Percentiles rank a stretch among this genome's conserved stretches.
Evolutionary conservation across 1,140 invertebrate genomes (phyloP).

Genomic region (Hyles euphorbiae): DNA sequence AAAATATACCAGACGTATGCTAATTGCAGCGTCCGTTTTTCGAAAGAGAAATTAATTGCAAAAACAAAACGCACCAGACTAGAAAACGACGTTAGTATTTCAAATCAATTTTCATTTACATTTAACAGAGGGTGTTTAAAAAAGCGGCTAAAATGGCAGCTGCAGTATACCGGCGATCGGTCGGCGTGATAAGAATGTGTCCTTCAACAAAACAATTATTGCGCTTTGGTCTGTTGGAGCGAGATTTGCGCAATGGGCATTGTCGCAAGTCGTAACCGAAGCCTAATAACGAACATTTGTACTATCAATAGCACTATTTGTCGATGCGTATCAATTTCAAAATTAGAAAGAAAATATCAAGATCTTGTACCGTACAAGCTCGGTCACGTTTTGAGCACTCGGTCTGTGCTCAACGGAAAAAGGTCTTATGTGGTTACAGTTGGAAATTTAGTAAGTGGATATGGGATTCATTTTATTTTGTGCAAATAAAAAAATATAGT

Average conservation of each 20-base stretch:
- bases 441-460: too few relatives aligned
- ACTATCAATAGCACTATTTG: background rate
- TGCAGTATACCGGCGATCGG: slow-evolving; percentile 46
- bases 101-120: slow-evolving; percentile 21
- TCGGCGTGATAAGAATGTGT: slow-evolving; percentile 43
- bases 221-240: slow-evolving; percentile 24
- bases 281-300: too few relatives aligned
- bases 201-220: slow-evolving; percentile 66
- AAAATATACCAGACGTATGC: too few relatives aligned
- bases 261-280: too few relatives aligned
- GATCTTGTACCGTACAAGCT: too few relatives aligned
- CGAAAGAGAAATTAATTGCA: background rate
- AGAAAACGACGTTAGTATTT: background rate
- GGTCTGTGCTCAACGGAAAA: too few relatives aligned
- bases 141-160: slow-evolving; percentile 51
- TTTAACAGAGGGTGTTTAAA: slow-evolving; percentile 28
- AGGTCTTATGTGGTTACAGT: too few relatives aligned
- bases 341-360: too few relatives aligned
- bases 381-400: too few relatives aligned
- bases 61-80: background rate
- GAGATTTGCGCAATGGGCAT: slow-evolving; percentile 36
- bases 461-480: too few relatives aligned
- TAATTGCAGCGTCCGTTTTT: too few relatives aligned
- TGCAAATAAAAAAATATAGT: too few relatives aligned
- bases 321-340: slow-evolving; percentile 1